A percentile compares a stretch with the other conserved stretches of the same genome.
phyloP scores from a whole-genome alignment of 2,888 invertebrate genomes.

The Clivina fossor region DNA sequence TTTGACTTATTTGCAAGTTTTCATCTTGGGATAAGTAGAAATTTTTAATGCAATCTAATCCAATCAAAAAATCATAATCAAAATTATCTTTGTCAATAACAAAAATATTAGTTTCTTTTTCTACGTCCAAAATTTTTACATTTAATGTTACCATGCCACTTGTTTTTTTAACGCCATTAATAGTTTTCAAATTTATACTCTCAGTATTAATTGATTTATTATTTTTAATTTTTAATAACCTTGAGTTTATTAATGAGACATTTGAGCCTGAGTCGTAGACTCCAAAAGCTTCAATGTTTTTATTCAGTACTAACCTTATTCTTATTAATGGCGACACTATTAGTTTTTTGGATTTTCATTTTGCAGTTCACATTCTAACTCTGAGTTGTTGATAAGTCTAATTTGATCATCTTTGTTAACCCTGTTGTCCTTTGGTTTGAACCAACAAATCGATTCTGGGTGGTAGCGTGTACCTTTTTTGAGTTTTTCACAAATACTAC shows the following conservation, averaged over 20 bases:
- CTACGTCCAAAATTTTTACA: conserved; percentile 34
- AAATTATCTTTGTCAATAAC: conserved; percentile 38
- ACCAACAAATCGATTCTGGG: conserved; percentile 24
- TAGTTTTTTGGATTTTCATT: conserved; percentile 35
- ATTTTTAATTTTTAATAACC: conserved; percentile 25
- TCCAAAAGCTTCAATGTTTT: conserved; percentile 14
- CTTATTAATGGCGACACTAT: conserved; percentile 30
- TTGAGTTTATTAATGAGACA: conserved; percentile 33
- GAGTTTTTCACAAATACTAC: conserved; percentile 5
- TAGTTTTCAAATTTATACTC: conserved; percentile 30
- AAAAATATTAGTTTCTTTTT: conserved; percentile 35
- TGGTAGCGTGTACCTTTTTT: conserved; percentile 16
- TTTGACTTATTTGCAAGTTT: too few species aligned
- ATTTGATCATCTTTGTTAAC: conserved; percentile 1
- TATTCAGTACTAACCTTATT: conserved; percentile 20
- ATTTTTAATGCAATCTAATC: conserved; percentile 37
- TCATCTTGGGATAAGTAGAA: conserved; percentile 31
- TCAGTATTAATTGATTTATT: conserved; percentile 11
- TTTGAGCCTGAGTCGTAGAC: conserved; percentile 30
- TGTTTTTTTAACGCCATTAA: conserved; percentile 37
- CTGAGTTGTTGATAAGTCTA: conserved; percentile 23
- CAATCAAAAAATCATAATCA: conserved; percentile 37
- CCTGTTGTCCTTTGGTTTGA: conserved; percentile 13
- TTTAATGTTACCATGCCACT: conserved; percentile 36
- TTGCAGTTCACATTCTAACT: conserved; percentile 8